Evolutionary conservation across 2,797 vertebrate genomes (phyloP), one percentile per base, ranked within the genome.

Genomic region (Myripristis jacobus): DNA sequence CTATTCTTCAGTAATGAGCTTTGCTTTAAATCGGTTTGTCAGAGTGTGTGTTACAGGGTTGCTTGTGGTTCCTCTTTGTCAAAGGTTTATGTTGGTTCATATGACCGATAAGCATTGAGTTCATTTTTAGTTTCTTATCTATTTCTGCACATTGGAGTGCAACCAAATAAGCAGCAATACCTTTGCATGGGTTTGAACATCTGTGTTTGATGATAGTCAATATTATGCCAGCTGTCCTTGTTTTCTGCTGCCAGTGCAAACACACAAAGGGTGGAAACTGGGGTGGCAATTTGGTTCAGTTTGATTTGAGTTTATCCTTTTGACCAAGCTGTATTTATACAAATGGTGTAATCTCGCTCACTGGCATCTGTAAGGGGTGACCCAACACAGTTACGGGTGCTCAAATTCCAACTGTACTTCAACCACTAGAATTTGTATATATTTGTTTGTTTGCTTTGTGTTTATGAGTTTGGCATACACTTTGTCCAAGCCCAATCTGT

Each of bases 101-200:
- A 54, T 48, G 66, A 80, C 34, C 51, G 41, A 55, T 56, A 41
- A 62, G 58, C 24, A 43, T 34, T 57, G 53, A 46, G 85, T 76
- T 75, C 63, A 70, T 69, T 83, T 50, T 70, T 18, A 52, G 68
- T 71, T 64, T 75, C 69, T 80, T 80, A 82, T 90, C 85, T 73
- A 79, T 65, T 71, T 86, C 73, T 46, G 69, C 79, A 87, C 79
- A 76, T 57, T 88, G 88, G 85, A 85, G 72, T 9, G 13, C 53
- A 66, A 85, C 84, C 87, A 88, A 85, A 75, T 70, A 68, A 83
- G 82, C 80, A 79, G 77, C 82, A 62, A 88, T 87, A 88, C 92
- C 88, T 87, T 85, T 70, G 85, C 84, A 84, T 71, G 73, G 64
- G 90, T 94, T 93, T 93, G 90, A 92, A 92, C 93, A 94, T 93